Conservation (phyloP, 2,888 invertebrate genomes). For the Nomada ruficornis region DNA sequence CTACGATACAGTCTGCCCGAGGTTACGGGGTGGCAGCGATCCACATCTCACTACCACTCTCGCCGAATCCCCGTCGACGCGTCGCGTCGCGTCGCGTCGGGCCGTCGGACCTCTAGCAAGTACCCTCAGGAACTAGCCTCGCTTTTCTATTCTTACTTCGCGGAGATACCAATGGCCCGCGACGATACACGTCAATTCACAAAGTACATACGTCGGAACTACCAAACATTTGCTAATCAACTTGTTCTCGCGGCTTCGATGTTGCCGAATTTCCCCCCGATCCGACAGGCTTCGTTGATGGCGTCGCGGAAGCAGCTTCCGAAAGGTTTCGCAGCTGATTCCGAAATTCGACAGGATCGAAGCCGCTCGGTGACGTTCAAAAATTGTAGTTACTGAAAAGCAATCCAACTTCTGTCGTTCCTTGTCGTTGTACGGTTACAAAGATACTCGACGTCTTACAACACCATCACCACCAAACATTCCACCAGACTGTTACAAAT, state of each 20-base stretch:
- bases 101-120: neutral
- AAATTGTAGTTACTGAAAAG: slow-evolving; percentile 65
- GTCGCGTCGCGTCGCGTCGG: neutral
- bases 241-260: slow-evolving; percentile 68
- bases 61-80: slow-evolving; percentile 41
- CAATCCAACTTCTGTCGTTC: slow-evolving; percentile 57
- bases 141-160: neutral
- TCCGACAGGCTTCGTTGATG: neutral
- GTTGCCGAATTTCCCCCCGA: slow-evolving; percentile 36
- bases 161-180: slow-evolving; percentile 48
- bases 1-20: slow-evolving; percentile 75
- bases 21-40: slow-evolving; percentile 17
- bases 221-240: slow-evolving; percentile 74
- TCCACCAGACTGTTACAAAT: slow-evolving; percentile 63
- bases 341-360: slow-evolving; percentile 45
- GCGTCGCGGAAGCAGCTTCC: neutral
- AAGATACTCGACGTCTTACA: slow-evolving; percentile 76
- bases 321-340: neutral
- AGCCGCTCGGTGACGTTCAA: slow-evolving; percentile 51
- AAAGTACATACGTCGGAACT: slow-evolving; percentile 72
- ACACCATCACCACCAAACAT: slow-evolving; percentile 83
- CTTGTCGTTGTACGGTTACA: slow-evolving; percentile 61
- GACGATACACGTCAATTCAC: slow-evolving; percentile 57
- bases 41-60: slow-evolving; percentile 49
- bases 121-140: neutral